Evolutionary conservation across 2,797 vertebrate genomes (phyloP).

Genomic region (Threskiornis aethiopicus): DNA sequence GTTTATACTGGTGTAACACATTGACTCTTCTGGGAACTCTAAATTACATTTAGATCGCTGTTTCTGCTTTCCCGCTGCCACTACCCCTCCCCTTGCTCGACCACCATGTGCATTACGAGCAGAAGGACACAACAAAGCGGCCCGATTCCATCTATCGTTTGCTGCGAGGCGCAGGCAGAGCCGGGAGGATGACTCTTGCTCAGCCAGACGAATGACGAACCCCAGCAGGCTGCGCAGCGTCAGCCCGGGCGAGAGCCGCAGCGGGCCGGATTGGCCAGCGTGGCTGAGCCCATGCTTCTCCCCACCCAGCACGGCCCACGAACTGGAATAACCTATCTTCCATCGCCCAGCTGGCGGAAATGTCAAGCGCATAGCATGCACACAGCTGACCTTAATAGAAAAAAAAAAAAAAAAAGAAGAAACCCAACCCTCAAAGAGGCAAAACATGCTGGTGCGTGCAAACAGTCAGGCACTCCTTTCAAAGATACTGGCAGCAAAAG

Average conservation of each 20-base stretch:
- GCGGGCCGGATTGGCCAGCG: background rate
- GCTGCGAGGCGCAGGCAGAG: background rate
- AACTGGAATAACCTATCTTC: background rate
- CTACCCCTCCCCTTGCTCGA: background rate
- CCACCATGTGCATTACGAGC: accelerated
- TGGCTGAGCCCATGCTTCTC: background rate
- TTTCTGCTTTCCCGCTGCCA: background rate
- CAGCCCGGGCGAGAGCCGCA: background rate
- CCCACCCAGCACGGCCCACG: background rate
- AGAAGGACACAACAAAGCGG: background rate
- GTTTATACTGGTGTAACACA: background rate
- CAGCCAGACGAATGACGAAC: background rate
- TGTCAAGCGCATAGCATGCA: background rate
- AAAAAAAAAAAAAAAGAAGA: background rate
- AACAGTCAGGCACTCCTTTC: background rate
- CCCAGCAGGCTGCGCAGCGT: background rate
- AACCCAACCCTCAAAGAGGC: background rate
- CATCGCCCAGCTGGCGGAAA: background rate
- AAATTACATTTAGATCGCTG: background rate
- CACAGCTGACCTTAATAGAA: background rate
- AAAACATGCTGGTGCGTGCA: background rate
- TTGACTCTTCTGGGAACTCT: background rate
- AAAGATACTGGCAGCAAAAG: background rate
- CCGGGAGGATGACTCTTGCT: background rate
- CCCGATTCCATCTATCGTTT: background rate